Percentiles rank a stretch among this genome's conserved stretches.
phyloP scores from a whole-genome alignment of 35 echinoderm and acorn worm species.

The Amphiura filiformis region DNA sequence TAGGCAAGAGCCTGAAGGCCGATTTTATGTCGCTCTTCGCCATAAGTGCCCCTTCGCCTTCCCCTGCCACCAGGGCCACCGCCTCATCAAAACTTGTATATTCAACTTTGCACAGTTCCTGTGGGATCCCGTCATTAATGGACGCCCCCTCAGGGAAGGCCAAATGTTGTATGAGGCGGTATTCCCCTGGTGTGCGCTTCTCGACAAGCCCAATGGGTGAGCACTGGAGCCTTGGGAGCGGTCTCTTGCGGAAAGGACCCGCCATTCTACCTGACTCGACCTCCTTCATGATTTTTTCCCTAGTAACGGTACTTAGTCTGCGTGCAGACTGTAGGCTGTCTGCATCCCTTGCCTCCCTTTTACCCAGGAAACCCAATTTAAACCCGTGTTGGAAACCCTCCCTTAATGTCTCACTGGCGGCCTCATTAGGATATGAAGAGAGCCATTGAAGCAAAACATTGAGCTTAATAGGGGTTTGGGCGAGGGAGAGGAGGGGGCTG shows the following conservation, averaged over 20 bases:
- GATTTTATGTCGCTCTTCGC: neutral
- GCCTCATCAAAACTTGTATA: slow-evolving; percentile 4
- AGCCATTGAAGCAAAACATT: neutral
- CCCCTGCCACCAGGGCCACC: neutral
- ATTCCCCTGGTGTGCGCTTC: neutral
- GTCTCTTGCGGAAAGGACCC: neutral
- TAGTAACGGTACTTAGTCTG: neutral
- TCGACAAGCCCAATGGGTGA: neutral
- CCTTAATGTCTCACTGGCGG: neutral
- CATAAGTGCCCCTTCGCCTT: neutral
- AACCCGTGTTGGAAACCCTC: neutral
- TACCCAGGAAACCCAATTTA: neutral
- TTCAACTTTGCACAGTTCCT: neutral
- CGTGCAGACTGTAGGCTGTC: neutral
- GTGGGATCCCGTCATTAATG: neutral
- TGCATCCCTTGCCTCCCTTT: neutral
- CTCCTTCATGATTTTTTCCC: neutral
- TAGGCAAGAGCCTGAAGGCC: neutral
- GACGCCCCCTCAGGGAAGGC: neutral
- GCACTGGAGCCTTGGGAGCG: neutral
- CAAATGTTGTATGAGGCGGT: neutral
- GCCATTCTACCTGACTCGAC: neutral
- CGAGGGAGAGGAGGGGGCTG: neutral
- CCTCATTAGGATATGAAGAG: neutral
- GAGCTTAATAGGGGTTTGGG: slow-evolving; percentile 13